Evolutionary conservation across 2,797 vertebrate genomes (phyloP).

Genomic region (Neosilurus hyrtlii): DNA sequence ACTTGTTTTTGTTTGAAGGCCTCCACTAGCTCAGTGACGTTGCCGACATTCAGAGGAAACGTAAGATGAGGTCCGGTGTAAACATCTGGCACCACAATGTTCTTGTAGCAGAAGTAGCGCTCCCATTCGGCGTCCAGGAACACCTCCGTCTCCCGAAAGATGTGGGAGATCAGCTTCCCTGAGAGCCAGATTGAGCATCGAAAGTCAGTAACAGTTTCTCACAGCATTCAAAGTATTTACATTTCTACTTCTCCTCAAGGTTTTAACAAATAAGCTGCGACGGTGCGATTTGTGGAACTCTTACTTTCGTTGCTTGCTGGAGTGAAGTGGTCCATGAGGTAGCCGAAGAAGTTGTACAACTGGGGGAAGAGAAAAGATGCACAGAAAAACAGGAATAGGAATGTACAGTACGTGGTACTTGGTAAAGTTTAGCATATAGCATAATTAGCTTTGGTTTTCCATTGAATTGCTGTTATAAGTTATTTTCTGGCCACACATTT

Average conservation of each 20-base stretch:
- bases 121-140: slow-evolving; percentile 75
- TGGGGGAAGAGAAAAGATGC: slow-evolving; percentile 59
- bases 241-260: no score
- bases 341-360: slow-evolving; percentile 91
- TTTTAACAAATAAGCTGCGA: not conserved
- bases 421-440: not conserved
- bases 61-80: slow-evolving; percentile 82
- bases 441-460: not conserved
- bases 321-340: slow-evolving; percentile 86
- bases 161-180: slow-evolving; percentile 86
- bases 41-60: slow-evolving; percentile 83
- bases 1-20: slow-evolving; percentile 90
- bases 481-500: no score
- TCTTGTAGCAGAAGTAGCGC: slow-evolving; percentile 76
- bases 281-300: slow-evolving; percentile 42
- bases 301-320: slow-evolving; percentile 83
- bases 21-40: slow-evolving; percentile 83
- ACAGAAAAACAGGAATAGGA: not conserved
- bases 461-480: no score
- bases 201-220: not conserved
- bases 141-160: slow-evolving; percentile 77
- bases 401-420: not conserved
- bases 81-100: slow-evolving; percentile 75
- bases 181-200: not conserved
- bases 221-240: not conserved